Conservation (phyloP, 2,797 vertebrate genomes). For the Sebastiscus albofasciatus region DNA sequence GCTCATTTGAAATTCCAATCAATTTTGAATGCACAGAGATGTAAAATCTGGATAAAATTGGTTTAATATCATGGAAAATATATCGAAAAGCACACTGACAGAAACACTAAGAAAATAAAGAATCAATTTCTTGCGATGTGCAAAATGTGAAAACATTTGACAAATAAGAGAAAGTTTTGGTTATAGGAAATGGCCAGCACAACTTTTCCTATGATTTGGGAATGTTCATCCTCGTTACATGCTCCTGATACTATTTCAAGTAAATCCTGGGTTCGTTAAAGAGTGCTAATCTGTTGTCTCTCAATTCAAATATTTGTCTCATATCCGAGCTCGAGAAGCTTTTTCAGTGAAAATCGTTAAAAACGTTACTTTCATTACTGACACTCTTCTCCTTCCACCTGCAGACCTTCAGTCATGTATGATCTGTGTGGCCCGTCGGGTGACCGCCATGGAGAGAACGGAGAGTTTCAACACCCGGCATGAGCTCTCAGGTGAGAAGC, state of each 20-base stretch:
- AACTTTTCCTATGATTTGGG: not conserved
- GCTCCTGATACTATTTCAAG: not conserved
- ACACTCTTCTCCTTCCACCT: constrained; percentile 2
- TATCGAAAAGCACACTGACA: not conserved
- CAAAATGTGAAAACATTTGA: not conserved
- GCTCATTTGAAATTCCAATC: not conserved
- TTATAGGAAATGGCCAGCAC: not conserved
- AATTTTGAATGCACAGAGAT: not conserved
- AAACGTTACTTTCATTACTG: not conserved
- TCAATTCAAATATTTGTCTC: not conserved
- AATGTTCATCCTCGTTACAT: not conserved
- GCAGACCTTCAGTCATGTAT: constrained; percentile 98
- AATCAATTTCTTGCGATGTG: not conserved
- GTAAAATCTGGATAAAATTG: not conserved
- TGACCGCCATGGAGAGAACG: constrained; percentile 88
- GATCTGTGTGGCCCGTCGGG: constrained; percentile 96
- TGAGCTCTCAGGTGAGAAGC: constrained; percentile 91
- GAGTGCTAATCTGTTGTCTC: not conserved
- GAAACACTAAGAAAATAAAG: not conserved
- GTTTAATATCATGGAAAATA: not conserved
- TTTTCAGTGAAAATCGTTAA: too few relatives aligned
- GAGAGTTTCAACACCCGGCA: constrained; percentile 97
- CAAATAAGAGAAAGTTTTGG: not conserved
- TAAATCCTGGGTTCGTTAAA: not conserved
- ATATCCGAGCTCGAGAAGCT: fast-evolving